Base-by-base conservation (phyloP, 2,888 invertebrate species). In the Deilephila elpenor region DNA sequence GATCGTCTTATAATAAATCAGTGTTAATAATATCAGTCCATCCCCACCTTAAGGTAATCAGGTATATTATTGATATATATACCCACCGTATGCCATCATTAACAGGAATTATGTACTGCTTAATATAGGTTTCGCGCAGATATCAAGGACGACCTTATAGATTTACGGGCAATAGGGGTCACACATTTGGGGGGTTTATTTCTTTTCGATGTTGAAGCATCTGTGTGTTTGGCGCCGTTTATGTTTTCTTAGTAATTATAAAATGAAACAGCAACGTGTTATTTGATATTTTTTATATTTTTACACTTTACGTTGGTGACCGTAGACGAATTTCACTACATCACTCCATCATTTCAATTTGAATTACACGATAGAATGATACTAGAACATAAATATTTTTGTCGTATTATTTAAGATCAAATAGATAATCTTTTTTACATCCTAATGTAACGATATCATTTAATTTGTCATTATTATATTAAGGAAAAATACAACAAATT, bases 401-500 rank as follows among this genome's bases (percentile, higher is more conserved):
- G 90, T 93, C 93, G 89, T 93, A 93, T 93, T 93, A 94, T 88
- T 85, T 92, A 94, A 93, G 93, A 93, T 93, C 93, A 94, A 94
- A 94, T 94, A 94, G 94, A 94, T 93, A 94, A 94, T 94, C 94
- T 94, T 94, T 94, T 94, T 93, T 94, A 94, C 94, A 94, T 81
- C 91, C 94, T 94, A 94, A 91, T 91, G 89, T 93, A 94, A 93
- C 94, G 93, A 93, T 93, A 93, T 93, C 88, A 92, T 93, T 93
- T 93, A 93, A 91, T 93, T 93, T 93, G 92, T 94, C 92, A 93
- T 93, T 93, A 92, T 91, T 91, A 91, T 91, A 92, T 92, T 93
- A 93, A 89, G 89, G 85, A 90, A 93, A 83, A 91, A 89, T 93
- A 94, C 92, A 93, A 94, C 93, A 93, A 93, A 93, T 93, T 90